phyloP scores from a whole-genome alignment of 2,797 vertebrate genomes.

The Tapirus indicus region DNA sequence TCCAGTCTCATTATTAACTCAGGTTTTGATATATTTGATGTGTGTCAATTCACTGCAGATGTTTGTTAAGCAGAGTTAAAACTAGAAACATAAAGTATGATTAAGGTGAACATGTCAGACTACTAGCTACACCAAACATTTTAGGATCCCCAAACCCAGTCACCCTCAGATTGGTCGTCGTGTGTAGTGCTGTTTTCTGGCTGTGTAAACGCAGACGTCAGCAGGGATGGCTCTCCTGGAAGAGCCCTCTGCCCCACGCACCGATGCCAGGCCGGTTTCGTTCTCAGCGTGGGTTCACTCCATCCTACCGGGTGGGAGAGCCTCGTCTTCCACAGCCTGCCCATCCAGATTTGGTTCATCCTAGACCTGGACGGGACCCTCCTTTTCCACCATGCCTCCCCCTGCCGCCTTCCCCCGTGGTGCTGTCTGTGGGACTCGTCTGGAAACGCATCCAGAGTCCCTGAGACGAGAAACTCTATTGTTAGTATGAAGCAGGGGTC shows the following conservation, averaged over 20 bases:
- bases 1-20: background rate
- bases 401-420: background rate
- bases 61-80: background rate
- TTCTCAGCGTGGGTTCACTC: background rate
- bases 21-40: background rate
- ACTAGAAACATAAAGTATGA: background rate
- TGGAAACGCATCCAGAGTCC: background rate
- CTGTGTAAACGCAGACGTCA: background rate
- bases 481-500: background rate
- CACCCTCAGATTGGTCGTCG: background rate
- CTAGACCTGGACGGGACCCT: background rate
- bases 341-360: too few species aligned
- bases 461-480: background rate
- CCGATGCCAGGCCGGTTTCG: too few species aligned
- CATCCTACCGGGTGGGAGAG: background rate
- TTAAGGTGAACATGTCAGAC: background rate
- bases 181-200: background rate
- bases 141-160: background rate
- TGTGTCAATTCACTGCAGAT: background rate
- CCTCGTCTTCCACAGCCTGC: fast-evolving
- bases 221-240: too few species aligned
- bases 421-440: background rate
- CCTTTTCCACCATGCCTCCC: background rate
- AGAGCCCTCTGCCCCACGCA: background rate
- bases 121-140: background rate